phyloP scores from a whole-genome alignment of 2,888 invertebrate genomes.

The Malthinus flaveolus region DNA sequence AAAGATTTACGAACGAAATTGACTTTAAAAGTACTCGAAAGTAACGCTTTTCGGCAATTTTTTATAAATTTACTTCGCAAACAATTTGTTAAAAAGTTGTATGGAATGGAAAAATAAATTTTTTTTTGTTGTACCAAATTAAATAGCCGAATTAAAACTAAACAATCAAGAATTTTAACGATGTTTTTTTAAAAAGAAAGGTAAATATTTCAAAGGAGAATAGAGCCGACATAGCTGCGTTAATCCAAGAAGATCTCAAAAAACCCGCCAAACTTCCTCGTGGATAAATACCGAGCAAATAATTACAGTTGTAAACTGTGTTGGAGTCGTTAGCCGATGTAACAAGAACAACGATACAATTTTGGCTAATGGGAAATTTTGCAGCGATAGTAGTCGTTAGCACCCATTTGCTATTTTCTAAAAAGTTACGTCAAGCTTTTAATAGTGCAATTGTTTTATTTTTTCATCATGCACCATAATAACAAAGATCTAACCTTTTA shows the following conservation, averaged over 20 bases:
- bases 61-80: too few species aligned
- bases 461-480: slow-evolving; percentile 1
- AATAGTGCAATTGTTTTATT: not conserved
- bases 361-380: slow-evolving; percentile 22
- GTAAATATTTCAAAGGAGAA: slow-evolving; percentile 6
- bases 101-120: too few species aligned
- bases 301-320: slow-evolving; percentile 20
- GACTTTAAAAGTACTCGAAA: too few species aligned
- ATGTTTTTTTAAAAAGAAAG: slow-evolving; percentile 1
- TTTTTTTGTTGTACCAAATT: too few species aligned
- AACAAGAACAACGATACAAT: slow-evolving; percentile 18
- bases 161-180: not conserved
- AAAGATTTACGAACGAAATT: too few species aligned
- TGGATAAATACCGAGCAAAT: slow-evolving; percentile 21
- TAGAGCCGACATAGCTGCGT: slow-evolving; percentile 13
- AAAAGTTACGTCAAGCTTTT: not conserved
- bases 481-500: slow-evolving; percentile 21
- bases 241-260: slow-evolving; percentile 17
- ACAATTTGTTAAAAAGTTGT: too few species aligned
- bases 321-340: slow-evolving; percentile 17
- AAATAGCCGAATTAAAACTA: too few species aligned
- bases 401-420: slow-evolving; percentile 2
- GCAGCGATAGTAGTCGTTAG: slow-evolving; percentile 12
- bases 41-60: too few species aligned
- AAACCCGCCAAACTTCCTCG: slow-evolving; percentile 20